Conservation (phyloP, 2,797 vertebrate genomes). For the Sitta carolinensis region DNA sequence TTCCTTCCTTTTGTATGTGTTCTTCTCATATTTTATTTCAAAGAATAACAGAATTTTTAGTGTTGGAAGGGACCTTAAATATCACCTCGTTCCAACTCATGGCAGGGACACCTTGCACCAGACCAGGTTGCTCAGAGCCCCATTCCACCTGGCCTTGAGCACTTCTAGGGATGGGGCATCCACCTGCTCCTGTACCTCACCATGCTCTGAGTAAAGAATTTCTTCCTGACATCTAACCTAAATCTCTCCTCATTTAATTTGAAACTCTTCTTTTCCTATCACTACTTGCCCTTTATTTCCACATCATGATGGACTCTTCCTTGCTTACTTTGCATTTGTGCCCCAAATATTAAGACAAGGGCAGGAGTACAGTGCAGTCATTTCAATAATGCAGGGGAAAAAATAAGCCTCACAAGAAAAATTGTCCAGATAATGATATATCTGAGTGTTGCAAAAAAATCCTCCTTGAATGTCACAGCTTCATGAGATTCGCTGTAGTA, state of each 20-base stretch:
- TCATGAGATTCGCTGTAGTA: fast-evolving
- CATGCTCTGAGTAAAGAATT: neutral
- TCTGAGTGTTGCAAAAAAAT: neutral
- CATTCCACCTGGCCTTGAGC: neutral
- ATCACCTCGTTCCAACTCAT: fast-evolving
- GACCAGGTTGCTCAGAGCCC: neutral
- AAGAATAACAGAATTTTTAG: neutral
- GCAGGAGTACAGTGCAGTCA: neutral
- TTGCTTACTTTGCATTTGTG: neutral
- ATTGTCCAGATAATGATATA: neutral
- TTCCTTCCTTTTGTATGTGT: neutral
- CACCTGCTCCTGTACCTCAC: neutral
- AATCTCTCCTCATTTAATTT: neutral
- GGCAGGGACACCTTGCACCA: neutral
- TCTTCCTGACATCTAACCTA: neutral
- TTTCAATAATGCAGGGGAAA: neutral
- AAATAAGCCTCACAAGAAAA: neutral
- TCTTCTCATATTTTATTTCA: neutral
- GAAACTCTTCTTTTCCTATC: neutral
- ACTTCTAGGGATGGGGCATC: neutral
- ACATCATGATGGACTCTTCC: neutral
- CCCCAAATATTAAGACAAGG: neutral
- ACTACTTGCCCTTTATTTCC: neutral
- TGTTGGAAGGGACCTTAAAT: neutral
- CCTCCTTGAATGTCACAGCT: neutral